Evolutionary conservation across 2,797 vertebrate species (phyloP), one percentile per base, ranked within the genome.

Genomic region (Dermochelys coriacea): DNA sequence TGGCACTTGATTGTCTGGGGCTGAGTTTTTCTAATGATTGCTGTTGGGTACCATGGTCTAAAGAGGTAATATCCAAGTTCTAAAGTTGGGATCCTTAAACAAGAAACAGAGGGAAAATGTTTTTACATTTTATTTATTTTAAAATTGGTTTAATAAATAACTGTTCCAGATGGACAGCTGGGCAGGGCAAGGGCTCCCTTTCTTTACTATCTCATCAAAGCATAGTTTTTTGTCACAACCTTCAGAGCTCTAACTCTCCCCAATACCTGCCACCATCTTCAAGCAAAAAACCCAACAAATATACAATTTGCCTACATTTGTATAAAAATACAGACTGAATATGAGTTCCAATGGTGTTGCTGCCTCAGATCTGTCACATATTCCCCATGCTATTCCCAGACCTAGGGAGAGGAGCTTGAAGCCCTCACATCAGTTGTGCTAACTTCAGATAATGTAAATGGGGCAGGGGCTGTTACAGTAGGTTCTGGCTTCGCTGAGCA

Each of bases 111-210:
- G 82, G 85, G 74, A 50, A 94, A 52, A 86, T 71, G 85, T 89
- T 93, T 78, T 87, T 27, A 29, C 87, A 89, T 80, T 49, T 64
- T 77, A 74, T 12, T 25, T 83, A 78, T 54, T 97, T 93, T 85
- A 83, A 93, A 96, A 94, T 91, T 34, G 29, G 54, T 37, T 88
- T 89, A 94, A 85, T 86, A 96, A 96, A 84, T 94, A 88, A 47
- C 89, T 91, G 87, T 94, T 93, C 80, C 93, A 96, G 88, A 85
- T 88, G 75, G 82, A 94, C 86, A 94, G 71, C 85, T 87, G 96
- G 87, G 90, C 87, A 79, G 92, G 93, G 84, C 87, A 41, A 0
- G 4, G 21, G 18, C 18, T 61, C 68, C 31, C 6, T 54, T 54
- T 27, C 25, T n/a, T 78, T 10, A 29, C 77, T 77, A 10, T 5